Base-by-base conservation (phyloP, 2,888 invertebrate genomes). In the Phyllotreta striolata region DNA sequence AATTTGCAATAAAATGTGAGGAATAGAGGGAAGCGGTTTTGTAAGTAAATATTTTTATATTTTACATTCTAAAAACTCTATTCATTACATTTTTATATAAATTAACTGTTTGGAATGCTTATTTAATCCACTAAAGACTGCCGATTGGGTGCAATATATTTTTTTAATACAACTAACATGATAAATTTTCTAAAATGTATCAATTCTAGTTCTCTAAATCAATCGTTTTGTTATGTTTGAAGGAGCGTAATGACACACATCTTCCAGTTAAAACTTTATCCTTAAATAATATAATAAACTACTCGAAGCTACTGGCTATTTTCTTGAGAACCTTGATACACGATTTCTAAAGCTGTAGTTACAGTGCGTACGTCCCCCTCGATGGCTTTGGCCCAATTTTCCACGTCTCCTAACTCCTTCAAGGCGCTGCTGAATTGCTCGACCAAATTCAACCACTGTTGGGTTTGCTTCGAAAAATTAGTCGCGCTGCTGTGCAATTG, bases 361-460 rank as follows among this genome's bases (percentile, higher is more conserved):
- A 99, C 91, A 1, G 93, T 91, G 77, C 92, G 89, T 91, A 98
- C 95, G 80, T 99, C 99, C 66, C 90, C 90, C 82, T 99, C 98
- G 74, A 99, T 98, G 70, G 94, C 96, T 70, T 92, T 88, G 0
- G 98, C 95, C 98, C 98, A 99, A 80, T 97, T 98, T 80, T 98
- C 97, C 0, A 98, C 97, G 84, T 99, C 98, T 0, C 99, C 99
- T 59, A 99, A 89, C 84, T 99, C 98, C 86, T 98, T 93, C 1
- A 95, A 83, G 0, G 93, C 91, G 77, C 92, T 89, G 74, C 93
- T 93, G 76, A 95, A 94, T 66, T 90, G 90, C 79, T 95, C 94
- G 0, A 95, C 92, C 55, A 98, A 84, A 68, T 90, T 90, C n/a
- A 98, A 83, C 98, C 98, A 99, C 75, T 97, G 96, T 70, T 95